Evolutionary conservation across 2,113 vertebrate genomes (phyloP).

Genomic region (Elaphurus davidianus): DNA sequence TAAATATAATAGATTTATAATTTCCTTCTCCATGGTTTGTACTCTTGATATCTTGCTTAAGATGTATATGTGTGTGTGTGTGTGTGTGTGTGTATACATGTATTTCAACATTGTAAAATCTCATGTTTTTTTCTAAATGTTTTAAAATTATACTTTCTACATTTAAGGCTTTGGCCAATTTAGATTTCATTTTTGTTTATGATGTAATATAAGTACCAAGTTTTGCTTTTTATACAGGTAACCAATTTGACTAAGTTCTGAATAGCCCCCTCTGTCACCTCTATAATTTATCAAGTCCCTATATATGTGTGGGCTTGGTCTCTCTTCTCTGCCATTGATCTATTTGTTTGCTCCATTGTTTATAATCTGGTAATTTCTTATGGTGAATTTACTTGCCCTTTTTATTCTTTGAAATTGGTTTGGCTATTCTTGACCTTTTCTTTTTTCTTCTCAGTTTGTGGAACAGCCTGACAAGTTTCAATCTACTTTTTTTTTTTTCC

Average conservation of each 20-base stretch:
- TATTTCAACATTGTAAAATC: not conserved
- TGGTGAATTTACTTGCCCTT: not conserved
- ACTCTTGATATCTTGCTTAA: not conserved
- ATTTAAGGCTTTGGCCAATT: not conserved
- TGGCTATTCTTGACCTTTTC: not conserved
- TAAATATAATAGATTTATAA: not conserved
- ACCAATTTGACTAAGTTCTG: not conserved
- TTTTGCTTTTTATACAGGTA: not conserved
- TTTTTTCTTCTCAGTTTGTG: not conserved
- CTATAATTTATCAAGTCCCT: not conserved
- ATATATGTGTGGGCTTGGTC: not conserved
- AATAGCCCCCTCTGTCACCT: not conserved
- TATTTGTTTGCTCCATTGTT: not conserved
- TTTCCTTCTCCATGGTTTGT: not conserved
- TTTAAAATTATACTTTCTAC: constrained; percentile 4
- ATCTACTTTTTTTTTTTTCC: not conserved
- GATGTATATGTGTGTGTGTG: not conserved
- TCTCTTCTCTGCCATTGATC: not conserved
- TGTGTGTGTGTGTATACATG: not conserved
- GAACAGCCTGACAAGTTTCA: not conserved
- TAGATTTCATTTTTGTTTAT: not conserved
- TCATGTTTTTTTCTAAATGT: not conserved
- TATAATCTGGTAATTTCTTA: not conserved
- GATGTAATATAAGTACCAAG: not conserved
- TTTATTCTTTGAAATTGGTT: not conserved